A percentile compares a stretch with the other conserved stretches of the same genome.
These are phyloP conservation scores for Hexactinellida sp. DNA, from an alignment of 37 sponge, comb jelly and placozoan genomes.

Conservation along the genomic window DNA sequence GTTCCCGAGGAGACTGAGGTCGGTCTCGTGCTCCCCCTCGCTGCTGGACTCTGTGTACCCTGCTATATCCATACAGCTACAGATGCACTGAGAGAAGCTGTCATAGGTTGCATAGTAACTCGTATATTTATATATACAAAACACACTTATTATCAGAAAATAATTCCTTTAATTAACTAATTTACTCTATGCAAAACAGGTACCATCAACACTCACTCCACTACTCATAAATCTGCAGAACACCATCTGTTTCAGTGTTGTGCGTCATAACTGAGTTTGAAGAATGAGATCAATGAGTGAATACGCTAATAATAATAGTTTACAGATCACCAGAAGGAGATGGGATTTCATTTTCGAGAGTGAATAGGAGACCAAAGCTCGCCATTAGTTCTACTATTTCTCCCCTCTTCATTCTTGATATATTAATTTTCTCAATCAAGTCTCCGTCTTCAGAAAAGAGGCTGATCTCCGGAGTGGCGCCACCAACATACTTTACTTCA, in stretches of 20 bases:
- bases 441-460: neutral
- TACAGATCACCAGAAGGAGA: neutral
- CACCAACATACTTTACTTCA: slow-evolving; percentile 10
- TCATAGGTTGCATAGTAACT: neutral
- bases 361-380: neutral
- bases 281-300: neutral
- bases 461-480: neutral
- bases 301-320: neutral
- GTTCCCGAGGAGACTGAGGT: neutral
- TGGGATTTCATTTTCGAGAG: neutral
- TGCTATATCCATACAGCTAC: neutral
- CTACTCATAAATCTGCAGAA: neutral
- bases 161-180: too few species aligned
- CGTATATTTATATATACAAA: neutral
- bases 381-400: neutral
- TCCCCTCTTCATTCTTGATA: neutral
- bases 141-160: too few species aligned
- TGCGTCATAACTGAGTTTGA: neutral
- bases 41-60: neutral
- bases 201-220: neutral
- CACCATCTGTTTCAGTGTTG: neutral
- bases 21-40: neutral
- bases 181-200: neutral
- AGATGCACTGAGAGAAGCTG: neutral
- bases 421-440: neutral